Percentiles rank a stretch among this genome's conserved stretches.
phyloP scores from a whole-genome alignment of 2,888 invertebrate species.

The Panopea generosa region DNA sequence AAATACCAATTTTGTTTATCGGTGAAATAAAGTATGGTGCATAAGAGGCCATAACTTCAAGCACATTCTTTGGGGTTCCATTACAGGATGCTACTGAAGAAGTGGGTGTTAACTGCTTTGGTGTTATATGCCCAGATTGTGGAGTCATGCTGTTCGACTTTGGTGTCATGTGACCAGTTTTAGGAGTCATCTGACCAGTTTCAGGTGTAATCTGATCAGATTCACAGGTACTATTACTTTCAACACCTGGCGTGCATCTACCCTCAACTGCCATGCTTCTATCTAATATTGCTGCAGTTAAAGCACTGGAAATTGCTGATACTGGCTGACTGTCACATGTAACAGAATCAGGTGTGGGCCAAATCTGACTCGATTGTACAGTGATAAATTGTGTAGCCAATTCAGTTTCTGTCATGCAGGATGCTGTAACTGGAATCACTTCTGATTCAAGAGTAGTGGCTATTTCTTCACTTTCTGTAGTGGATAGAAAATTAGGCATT shows the following conservation, averaged over 20 bases:
- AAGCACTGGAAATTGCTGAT: no score
- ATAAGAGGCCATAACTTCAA: conserved; percentile 70
- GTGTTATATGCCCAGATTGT: background rate
- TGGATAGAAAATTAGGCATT: no score
- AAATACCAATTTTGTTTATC: background rate
- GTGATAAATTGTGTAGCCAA: no score
- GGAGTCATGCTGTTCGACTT: background rate
- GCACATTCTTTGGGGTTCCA: conserved; percentile 50
- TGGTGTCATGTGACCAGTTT: background rate
- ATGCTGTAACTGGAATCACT: no score
- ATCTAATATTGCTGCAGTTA: background rate
- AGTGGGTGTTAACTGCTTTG: conserved; percentile 6
- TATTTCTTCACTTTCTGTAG: no score
- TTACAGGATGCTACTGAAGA: background rate
- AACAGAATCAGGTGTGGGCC: no score
- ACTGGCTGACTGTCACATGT: no score
- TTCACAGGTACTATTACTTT: no score
- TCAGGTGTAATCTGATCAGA: background rate
- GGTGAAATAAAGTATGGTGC: conserved; percentile 65
- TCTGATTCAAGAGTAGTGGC: no score
- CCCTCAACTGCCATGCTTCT: conserved; percentile 1
- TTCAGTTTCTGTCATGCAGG: no score
- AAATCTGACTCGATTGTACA: no score
- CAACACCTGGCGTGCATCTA: conserved; percentile 9
- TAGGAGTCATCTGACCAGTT: background rate